Base-by-base conservation (phyloP, 2,797 vertebrate genomes). In the Melopsittacus undulatus region DNA sequence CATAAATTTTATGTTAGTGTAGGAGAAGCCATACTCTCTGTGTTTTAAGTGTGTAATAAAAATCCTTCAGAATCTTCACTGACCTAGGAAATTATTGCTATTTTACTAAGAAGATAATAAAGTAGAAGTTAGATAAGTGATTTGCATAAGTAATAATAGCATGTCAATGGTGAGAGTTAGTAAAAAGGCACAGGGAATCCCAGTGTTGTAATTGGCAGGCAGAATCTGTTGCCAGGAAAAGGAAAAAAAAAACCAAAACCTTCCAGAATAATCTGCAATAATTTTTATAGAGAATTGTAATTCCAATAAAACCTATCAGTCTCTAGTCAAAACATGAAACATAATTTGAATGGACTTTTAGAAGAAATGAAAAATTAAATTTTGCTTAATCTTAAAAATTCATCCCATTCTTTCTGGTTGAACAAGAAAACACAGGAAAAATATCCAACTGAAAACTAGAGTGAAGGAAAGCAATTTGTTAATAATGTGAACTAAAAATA, bases 131-230 rank as follows among this genome's bases (percentile, higher is more conserved):
- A 91, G 70, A 34, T 78, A 59, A 92, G 59, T 59, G 70, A 96
- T 96, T 94, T 94, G 63, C 91, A 92, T 96, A 86, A 92, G 83
- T 94, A 96, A 96, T 96, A 85, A 91, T 46, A 94, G 46, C 69
- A 52, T 94, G 83, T 91, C 87, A 96, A 3, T 34, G 49, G 63
- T 76, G 40, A 95, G 61, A 79, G 57, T 57, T 68, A 76, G 32
- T 68, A 67, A 79, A 93, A 95, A 90, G 29, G 13, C 87, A 88
- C 9, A 16, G 79, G 91, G 77, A 96, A 86, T 70, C 74, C 59
- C 68, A 77, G 34, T 43, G 59, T 29, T 73, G 11, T 79, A 90
- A 88, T 46, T 48, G 36, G n/a, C 56, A 87, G 48, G 76, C 24
- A 91, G 80, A 88, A 79, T 91, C 56, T 90, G 36, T 76, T 88